Conservation (phyloP, 2,113 vertebrate species). For the Engraulis encrasicolus region DNA sequence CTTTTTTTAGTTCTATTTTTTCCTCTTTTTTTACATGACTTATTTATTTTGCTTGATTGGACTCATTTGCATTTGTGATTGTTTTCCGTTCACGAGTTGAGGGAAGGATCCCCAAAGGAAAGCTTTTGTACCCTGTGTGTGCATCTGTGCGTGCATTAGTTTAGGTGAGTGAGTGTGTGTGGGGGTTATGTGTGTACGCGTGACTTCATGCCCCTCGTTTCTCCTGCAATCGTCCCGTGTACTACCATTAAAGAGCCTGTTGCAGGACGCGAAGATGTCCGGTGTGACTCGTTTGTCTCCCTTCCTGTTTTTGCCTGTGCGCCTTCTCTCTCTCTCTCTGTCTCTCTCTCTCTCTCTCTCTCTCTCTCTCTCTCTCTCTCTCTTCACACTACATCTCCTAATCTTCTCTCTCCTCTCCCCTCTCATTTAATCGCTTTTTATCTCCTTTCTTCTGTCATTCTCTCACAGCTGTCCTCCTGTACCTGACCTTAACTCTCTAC, state of each 20-base stretch:
- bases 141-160: constrained; percentile 77
- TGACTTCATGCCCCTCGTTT: constrained; percentile 65
- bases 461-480: too few species aligned
- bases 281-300: constrained; percentile 54
- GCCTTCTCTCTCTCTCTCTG: neutral
- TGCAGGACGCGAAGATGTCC: constrained; percentile 74
- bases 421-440: neutral
- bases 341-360: constrained; percentile 18
- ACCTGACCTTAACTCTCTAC: neutral
- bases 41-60: constrained; percentile 84
- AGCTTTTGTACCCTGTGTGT: constrained; percentile 34
- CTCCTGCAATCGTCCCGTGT: constrained; percentile 45
- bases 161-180: constrained; percentile 80
- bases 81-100: constrained; percentile 70
- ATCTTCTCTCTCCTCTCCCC: neutral
- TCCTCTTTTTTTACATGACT: constrained; percentile 71
- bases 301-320: neutral
- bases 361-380: neutral
- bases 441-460: constrained; percentile 7
- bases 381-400: neutral
- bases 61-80: constrained; percentile 82
- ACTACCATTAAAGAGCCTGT: constrained; percentile 77
- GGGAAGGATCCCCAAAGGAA: constrained; percentile 75
- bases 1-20: constrained; percentile 42
- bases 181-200: too few species aligned